Conservation (phyloP, 1,140 invertebrate species). For the Bombus haemorrhoidalis region DNA sequence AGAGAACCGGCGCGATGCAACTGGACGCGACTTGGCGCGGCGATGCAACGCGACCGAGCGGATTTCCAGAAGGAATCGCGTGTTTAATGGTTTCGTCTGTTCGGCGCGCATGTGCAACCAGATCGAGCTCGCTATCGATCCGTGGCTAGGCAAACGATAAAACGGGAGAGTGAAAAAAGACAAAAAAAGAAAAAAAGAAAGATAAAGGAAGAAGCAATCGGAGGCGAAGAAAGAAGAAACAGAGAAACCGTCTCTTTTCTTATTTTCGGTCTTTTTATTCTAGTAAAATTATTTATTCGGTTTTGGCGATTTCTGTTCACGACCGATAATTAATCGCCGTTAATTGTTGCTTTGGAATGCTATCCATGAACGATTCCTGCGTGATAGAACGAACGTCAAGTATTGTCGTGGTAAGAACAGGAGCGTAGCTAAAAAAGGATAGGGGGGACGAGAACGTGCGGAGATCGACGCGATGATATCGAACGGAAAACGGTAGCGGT, state of each 20-base stretch:
- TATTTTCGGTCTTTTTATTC: background rate
- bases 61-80: conserved; percentile 70
- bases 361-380: background rate
- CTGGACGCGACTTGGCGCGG: background rate
- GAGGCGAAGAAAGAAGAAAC: background rate
- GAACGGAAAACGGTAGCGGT: conserved; percentile 1
- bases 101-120: conserved; percentile 68
- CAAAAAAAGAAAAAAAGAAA: background rate
- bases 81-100: conserved; percentile 68
- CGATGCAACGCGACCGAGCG: conserved; percentile 37
- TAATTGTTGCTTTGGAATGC: background rate
- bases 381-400: conserved; percentile 22
- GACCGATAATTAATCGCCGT: conserved; percentile 36
- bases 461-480: conserved; percentile 56
- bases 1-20: background rate
- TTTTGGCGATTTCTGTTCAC: background rate
- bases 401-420: conserved; percentile 31
- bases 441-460: background rate
- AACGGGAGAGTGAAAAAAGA: too few species aligned
- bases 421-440: background rate
- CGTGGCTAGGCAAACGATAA: conserved; percentile 13
- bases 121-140: conserved; percentile 73
- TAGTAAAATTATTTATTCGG: conserved; percentile 48
- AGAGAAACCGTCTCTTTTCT: too few species aligned
- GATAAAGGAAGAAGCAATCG: background rate